Evolutionary conservation across 2,113 vertebrate species (phyloP).

Genomic region (Cepphus grylle): DNA sequence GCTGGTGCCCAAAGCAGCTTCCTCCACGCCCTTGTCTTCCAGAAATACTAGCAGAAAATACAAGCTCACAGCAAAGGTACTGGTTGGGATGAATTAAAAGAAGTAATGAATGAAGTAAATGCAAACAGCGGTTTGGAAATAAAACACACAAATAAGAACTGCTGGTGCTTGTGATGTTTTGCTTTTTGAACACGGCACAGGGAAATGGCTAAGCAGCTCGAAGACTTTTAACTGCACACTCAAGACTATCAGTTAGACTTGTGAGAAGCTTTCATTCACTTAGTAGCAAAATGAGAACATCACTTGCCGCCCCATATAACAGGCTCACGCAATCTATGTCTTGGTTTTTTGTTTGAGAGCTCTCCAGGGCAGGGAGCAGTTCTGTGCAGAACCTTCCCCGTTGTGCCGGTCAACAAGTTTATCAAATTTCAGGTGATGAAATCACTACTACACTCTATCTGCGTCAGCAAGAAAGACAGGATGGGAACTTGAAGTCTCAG

Average conservation of each 20-base stretch:
- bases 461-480: not conserved
- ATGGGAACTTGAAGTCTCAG: not conserved
- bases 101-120: conserved; percentile 51
- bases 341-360: not conserved
- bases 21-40: not conserved
- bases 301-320: conserved; percentile 5
- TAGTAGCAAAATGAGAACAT: not conserved
- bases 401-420: not conserved
- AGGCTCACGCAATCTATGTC: not conserved
- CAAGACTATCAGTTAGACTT: not conserved
- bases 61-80: conserved; percentile 58
- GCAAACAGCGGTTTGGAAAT: conserved; percentile 39
- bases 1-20: conserved; percentile 25
- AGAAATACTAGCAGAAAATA: conserved; percentile 32
- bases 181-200: conserved; percentile 54
- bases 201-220: conserved; percentile 29
- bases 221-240: conserved; percentile 29
- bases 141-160: conserved; percentile 60
- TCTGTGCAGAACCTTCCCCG: not conserved
- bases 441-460: not conserved
- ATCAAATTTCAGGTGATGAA: conserved; percentile 25
- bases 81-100: conserved; percentile 33
- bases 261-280: not conserved
- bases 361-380: not conserved
- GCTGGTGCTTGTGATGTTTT: conserved; percentile 34